These are phyloP conservation scores for Polypterus senegalus DNA, from an alignment of 2,113 vertebrate species.

Conservation along the genomic window DNA sequence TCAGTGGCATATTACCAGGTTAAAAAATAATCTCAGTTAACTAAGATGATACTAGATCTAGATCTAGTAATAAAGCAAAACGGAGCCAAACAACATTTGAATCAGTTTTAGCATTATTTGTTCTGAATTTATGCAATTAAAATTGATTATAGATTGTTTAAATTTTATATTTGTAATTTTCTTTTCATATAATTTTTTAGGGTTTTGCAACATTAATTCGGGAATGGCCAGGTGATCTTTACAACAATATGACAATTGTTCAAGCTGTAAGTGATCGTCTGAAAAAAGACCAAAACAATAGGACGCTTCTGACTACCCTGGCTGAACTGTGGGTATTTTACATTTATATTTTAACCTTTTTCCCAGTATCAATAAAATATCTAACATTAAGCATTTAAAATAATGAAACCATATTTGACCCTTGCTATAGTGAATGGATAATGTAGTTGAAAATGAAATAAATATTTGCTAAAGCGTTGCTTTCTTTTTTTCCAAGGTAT, in stretches of 20 bases:
- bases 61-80: too few relatives aligned
- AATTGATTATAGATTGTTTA: too few relatives aligned
- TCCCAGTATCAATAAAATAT: conserved; percentile 1
- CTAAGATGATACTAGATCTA: too few relatives aligned
- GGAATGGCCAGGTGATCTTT: conserved; percentile 94
- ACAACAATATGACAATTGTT: conserved; percentile 88
- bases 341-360: not conserved
- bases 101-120: too few relatives aligned
- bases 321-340: conserved; percentile 78
- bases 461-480: not conserved
- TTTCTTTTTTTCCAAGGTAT: conserved; percentile 7
- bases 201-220: conserved; percentile 86
- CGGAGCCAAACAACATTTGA: too few relatives aligned
- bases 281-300: conserved; percentile 77
- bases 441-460: conserved; percentile 1
- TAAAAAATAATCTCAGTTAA: too few relatives aligned
- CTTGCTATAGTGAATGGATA: too few relatives aligned
- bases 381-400: not conserved
- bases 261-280: conserved; percentile 82
- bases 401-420: not conserved
- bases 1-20: too few relatives aligned
- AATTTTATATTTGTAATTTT: too few relatives aligned
- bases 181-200: conserved; percentile 35
- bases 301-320: conserved; percentile 73
- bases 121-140: too few relatives aligned